Percentiles rank a stretch among this genome's conserved stretches.
Evolutionary conservation across 2,888 invertebrate genomes (phyloP).

Genomic region (Halocaridina rubra): DNA sequence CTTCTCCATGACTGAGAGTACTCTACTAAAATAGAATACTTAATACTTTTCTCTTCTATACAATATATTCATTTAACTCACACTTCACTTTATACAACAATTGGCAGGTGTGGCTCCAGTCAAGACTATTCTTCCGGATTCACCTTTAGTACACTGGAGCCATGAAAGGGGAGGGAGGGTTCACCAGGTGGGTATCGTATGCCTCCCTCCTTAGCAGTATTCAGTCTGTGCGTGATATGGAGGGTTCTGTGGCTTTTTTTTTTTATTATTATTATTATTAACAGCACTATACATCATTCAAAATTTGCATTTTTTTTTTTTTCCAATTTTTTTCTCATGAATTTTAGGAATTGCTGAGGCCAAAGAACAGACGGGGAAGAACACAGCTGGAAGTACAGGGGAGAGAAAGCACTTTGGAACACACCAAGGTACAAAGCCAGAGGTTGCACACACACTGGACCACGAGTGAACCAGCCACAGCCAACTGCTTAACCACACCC

Average conservation of each 20-base stretch:
- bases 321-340: conserved; percentile 24
- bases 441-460: conserved; percentile 6
- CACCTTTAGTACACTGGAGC: conserved; percentile 11
- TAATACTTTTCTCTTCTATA: conserved; percentile 42
- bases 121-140: conserved; percentile 32
- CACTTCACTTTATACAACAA: conserved; percentile 55
- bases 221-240: conserved; percentile 1
- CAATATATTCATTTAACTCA: conserved; percentile 45
- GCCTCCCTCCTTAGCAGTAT: conserved; percentile 2
- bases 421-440: conserved; percentile 31
- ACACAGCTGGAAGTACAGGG: conserved; percentile 39
- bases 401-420: conserved; percentile 27
- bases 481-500: conserved; percentile 24
- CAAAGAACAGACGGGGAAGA: conserved; percentile 21
- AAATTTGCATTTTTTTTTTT: no score
- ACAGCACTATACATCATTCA: neutral
- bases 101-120: conserved; percentile 55
- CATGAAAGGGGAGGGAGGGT: neutral
- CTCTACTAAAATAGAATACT: conserved; percentile 59
- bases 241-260: no score
- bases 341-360: neutral
- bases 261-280: no score
- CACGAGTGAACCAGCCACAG: conserved; percentile 18
- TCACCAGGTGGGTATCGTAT: neutral
- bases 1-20: conserved; percentile 46